Base-by-base conservation (phyloP, 1,140 invertebrate genomes). In the Rhopalosiphum padi region DNA sequence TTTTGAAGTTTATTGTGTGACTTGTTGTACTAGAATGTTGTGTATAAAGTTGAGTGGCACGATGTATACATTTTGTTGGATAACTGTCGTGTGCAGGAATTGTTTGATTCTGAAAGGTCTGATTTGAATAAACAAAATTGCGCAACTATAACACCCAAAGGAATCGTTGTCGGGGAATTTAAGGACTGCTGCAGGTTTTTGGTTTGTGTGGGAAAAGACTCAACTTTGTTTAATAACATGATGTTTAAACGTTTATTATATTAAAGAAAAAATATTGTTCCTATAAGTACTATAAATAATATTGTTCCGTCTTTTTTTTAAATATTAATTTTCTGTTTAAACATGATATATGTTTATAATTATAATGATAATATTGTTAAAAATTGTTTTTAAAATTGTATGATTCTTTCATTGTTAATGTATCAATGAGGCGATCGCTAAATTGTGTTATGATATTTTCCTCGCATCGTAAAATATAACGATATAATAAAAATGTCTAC, bases 81-180 rank as follows among this genome's bases (percentile, higher is more conserved):
- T n/a, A n/a, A 87, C 85, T 46, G 85, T 87, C 25, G 30, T 35
- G 18, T 11, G 43, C 83, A 85, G 83, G 37, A 43, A 41, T 85
- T 35, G 85, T 87, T 87, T 46, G 85, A 87, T 87, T 87, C 43
- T n/a, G 85, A 87, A 87, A 87, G 43, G 85, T 87, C 41, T 87
- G 85, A 87, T 46, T 87, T 87, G 85, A 87, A 46, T 87, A n/a
- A 87, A 87, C 85, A 87, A 46, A 87, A 87, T 43, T 30, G 83
- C 83, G 41, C 9, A 25, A 43, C 37, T 41, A 41, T 18, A 30
- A 46, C 85, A 87, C 43, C 85, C 85, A 46, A 85, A 46, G 85
- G 85, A 87, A 87, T 46, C 23, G 43, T 37, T 8, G 83, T 41
- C 83, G 35, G 83, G 7, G 23, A 41, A 43, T 85, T 25, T 41